Evolutionary conservation across 2,113 vertebrate genomes (phyloP).

Genomic region (Mus spicilegus): DNA sequence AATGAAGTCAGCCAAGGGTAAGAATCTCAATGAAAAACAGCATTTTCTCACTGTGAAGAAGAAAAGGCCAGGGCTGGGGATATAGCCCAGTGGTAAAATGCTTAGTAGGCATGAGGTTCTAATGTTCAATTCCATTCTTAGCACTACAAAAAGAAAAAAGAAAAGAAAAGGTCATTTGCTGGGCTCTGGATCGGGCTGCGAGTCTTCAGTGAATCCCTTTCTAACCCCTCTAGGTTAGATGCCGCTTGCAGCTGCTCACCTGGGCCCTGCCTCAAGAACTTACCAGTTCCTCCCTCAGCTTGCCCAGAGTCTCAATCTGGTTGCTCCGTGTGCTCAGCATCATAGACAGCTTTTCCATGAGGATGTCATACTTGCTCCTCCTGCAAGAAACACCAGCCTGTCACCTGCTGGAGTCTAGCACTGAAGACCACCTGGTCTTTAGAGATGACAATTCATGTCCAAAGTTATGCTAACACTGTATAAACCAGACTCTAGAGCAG

Average conservation of each 20-base stretch:
- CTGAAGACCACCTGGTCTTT: neutral
- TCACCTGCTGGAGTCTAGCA: neutral
- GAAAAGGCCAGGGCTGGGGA: neutral
- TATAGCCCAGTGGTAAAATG: neutral
- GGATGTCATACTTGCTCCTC: slow-evolving; percentile 94
- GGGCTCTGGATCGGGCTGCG: neutral
- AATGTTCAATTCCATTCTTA: neutral
- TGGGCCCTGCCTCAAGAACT: slow-evolving; percentile 68
- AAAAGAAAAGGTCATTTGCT: neutral
- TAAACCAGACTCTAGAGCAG: neutral
- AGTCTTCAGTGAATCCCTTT: neutral
- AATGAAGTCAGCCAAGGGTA: neutral
- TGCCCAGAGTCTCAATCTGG: slow-evolving; percentile 87
- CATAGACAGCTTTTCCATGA: slow-evolving; percentile 93
- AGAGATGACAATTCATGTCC: neutral
- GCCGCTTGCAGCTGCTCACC: fast-evolving
- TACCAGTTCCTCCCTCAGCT: slow-evolving; percentile 92
- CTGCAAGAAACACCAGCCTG: slow-evolving; percentile 82
- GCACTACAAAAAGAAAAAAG: neutral
- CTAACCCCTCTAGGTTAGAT: fast-evolving
- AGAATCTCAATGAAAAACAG: neutral
- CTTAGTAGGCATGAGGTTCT: neutral
- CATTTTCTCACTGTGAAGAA: neutral
- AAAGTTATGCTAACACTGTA: neutral
- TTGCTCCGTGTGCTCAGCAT: slow-evolving; percentile 87